A percentile compares a stretch with the other conserved stretches of the same genome.
Evolutionary conservation across 2,113 vertebrate genomes (phyloP).

Genomic region (Azemiops feae): DNA sequence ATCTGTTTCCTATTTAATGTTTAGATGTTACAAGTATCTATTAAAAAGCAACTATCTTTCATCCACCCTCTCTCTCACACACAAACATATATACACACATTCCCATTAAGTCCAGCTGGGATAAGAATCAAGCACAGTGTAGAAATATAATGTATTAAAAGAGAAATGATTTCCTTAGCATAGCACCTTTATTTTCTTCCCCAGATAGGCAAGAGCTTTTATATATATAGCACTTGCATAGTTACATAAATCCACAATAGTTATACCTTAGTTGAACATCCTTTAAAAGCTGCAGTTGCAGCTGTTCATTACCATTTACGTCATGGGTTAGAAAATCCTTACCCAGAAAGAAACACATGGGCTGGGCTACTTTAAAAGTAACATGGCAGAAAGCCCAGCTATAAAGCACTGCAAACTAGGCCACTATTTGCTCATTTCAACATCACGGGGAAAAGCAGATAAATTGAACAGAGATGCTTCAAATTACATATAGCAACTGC

Average conservation of each 20-base stretch:
- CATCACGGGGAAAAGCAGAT: conserved; percentile 39
- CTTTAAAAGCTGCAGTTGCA: conserved; percentile 7
- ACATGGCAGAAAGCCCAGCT: conserved; percentile 48
- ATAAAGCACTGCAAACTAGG: conserved; percentile 56
- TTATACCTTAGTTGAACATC: neutral
- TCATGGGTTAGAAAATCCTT: conserved; percentile 30
- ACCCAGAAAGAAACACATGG: neutral
- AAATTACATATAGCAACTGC: neutral
- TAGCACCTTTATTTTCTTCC: neutral
- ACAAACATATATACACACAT: neutral
- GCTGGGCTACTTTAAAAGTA: conserved; percentile 30
- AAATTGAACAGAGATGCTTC: conserved; percentile 40
- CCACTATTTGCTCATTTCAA: conserved; percentile 53
- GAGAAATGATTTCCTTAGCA: neutral
- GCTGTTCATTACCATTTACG: conserved; percentile 28
- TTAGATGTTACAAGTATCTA: neutral
- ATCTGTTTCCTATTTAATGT: neutral
- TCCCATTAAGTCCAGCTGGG: neutral
- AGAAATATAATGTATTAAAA: neutral
- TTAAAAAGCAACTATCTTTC: neutral
- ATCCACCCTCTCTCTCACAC: neutral
- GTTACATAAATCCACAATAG: neutral
- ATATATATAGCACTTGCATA: neutral
- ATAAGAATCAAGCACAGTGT: neutral
- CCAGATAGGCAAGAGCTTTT: neutral